Base-by-base conservation (phyloP, 1,140 invertebrate species). In the Acromyrmex heyeri region DNA sequence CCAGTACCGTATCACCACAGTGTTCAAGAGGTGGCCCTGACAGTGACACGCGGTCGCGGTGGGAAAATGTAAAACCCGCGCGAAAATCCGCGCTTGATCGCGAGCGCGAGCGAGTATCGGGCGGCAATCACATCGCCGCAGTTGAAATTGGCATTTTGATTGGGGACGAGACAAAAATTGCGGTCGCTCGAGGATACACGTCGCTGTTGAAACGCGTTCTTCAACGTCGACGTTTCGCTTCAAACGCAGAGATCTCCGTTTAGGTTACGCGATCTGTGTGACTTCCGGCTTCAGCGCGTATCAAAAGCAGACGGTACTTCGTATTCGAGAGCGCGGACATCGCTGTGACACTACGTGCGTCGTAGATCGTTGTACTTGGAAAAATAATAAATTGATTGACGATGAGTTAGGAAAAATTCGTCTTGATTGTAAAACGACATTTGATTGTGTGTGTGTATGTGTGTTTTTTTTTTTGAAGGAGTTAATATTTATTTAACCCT, bases 121-220 rank as follows among this genome's bases (percentile, higher is more conserved):
- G 34, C 48, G 77, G 48, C 77, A 86, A 91, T 91, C 89, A 87
- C 76, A 73, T 48, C 81, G 82, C 79, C 75, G 79, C 59, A 90
- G 79, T 83, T 90, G 82, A 88, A 91, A 91, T 91, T 91, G 91
- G 90, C 86, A 91, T 90, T 88, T 88, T 88, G 69, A 90, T 91
- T 87, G 90, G 65, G 65, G 88, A 86, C 88, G 82, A 90, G 73
- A 87, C 87, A 90, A 91, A 91, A 90, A 90, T 90, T 86, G 88
- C 82, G 62, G 65, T 72, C 78, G 79, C 69, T 83, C 79, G 69
- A 75, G 79, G 79, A 83, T 83, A 83, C 79, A 83, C 79, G 38
- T 83, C 69, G 55, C 55, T 73, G 79, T 83, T 83, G 69, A 83
- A 83, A 83, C 69, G 79, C 79, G 69, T 83, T 83, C 79, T 83